Percentiles rank a stretch among this genome's conserved stretches.
Evolutionary conservation across 2,888 invertebrate species (phyloP).

Genomic region (Drosophila neonasuta): DNA sequence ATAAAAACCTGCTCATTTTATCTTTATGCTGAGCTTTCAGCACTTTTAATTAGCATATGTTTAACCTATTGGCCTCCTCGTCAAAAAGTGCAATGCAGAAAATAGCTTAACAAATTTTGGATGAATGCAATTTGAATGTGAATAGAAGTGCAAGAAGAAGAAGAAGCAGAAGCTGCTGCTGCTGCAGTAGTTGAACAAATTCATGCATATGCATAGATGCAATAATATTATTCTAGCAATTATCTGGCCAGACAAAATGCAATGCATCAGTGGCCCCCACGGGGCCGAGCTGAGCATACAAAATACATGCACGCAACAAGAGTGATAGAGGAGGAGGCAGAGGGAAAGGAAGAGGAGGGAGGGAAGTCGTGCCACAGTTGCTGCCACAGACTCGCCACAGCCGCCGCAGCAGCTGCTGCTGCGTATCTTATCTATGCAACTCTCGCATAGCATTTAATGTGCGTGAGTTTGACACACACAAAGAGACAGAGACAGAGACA

Average conservation of each 20-base stretch:
- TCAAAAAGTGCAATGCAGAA: slow-evolving; percentile 1
- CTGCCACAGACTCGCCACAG: slow-evolving; percentile 32
- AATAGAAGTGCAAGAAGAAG: not conserved
- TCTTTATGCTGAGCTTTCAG: not conserved
- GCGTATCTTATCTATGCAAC: slow-evolving; percentile 77
- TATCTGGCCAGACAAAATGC: slow-evolving; percentile 72
- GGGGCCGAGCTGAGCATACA: slow-evolving; percentile 49
- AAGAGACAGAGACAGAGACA: slow-evolving; percentile 10
- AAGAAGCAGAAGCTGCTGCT: not conserved
- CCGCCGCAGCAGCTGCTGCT: slow-evolving; percentile 57
- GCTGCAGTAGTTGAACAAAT: slow-evolving; percentile 18
- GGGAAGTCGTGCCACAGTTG: slow-evolving; percentile 11
- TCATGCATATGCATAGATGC: slow-evolving; percentile 31
- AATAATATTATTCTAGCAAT: slow-evolving; percentile 71
- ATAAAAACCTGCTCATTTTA: not conserved
- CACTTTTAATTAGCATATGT: slow-evolving; percentile 5
- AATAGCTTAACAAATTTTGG: slow-evolving; percentile 26
- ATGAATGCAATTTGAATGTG: slow-evolving; percentile 11
- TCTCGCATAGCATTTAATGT: slow-evolving; percentile 66
- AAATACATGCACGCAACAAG: slow-evolving; percentile 25
- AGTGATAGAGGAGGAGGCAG: not conserved
- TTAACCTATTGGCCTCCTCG: slow-evolving; percentile 11
- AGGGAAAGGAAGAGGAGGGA: not conserved
- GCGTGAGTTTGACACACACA: slow-evolving; percentile 57
- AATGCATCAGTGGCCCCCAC: slow-evolving; percentile 67